These are phyloP conservation scores for Parus major DNA, from an alignment of 2,113 vertebrate genomes.

Conservation along the genomic window DNA sequence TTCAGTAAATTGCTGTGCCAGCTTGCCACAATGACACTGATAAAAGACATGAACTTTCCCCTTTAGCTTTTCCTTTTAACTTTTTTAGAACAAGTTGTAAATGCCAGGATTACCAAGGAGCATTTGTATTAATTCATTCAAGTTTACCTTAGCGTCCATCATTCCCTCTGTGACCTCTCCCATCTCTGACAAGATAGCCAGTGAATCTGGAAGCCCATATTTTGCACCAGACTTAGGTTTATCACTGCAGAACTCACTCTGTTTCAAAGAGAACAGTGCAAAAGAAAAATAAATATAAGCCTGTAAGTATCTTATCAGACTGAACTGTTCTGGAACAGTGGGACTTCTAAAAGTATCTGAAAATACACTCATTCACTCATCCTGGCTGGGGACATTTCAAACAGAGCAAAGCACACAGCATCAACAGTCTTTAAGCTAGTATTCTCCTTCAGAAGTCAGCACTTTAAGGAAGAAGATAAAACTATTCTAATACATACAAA, in stretches of 20 bases:
- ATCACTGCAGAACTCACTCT: conserved; percentile 98
- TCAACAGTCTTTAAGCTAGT: neutral
- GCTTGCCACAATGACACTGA: neutral
- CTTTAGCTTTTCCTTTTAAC: neutral
- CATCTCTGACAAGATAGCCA: conserved; percentile 96
- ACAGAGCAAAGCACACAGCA: neutral
- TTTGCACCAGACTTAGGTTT: conserved; percentile 97
- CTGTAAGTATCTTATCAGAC: neutral
- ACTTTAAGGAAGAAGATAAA: neutral
- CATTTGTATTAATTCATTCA: neutral
- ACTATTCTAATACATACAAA: neutral
- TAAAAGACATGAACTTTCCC: neutral
- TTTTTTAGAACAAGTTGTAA: neutral
- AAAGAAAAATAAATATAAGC: neutral
- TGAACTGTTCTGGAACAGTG: neutral
- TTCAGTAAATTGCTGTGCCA: neutral
- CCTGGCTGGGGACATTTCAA: neutral
- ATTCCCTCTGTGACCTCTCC: conserved; percentile 97
- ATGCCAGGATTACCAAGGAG: neutral
- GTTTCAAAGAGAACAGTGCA: neutral
- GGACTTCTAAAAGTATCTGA: neutral
- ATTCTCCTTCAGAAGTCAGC: neutral
- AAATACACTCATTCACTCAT: neutral
- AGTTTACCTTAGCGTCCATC: conserved; percentile 93
- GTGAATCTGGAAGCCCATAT: conserved; percentile 89